phyloP scores from a whole-genome alignment of 2,113 vertebrate genomes.

The Macquaria ambigua region DNA sequence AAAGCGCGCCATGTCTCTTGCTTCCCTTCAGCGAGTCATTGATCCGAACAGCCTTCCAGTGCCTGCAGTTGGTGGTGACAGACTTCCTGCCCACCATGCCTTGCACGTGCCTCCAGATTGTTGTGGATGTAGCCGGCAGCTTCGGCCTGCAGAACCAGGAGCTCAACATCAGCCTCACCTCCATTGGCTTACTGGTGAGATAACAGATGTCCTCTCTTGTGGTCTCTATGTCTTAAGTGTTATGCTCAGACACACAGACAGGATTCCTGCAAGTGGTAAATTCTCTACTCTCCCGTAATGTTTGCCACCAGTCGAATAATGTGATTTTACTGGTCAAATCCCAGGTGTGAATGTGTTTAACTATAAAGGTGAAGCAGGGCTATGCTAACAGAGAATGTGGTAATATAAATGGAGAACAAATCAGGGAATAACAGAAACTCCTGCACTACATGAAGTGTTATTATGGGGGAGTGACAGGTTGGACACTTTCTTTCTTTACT shows the following conservation, averaged over 20 bases:
- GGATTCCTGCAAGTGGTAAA: background rate
- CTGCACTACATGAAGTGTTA: background rate
- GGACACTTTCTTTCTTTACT: background rate
- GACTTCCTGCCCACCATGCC: slow-evolving; percentile 99
- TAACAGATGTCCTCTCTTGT: background rate
- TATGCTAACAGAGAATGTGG: background rate
- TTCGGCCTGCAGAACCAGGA: slow-evolving; percentile 99
- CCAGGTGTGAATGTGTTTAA: background rate
- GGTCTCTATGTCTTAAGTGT: background rate
- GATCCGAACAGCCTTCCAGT: slow-evolving; percentile 99
- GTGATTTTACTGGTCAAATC: background rate
- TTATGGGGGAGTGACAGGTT: background rate
- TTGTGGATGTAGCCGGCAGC: slow-evolving; percentile 98
- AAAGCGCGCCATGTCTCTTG: background rate
- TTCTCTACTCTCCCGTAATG: background rate
- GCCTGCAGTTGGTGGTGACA: slow-evolving; percentile 99
- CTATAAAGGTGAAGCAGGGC: background rate
- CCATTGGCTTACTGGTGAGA: slow-evolving; percentile 96
- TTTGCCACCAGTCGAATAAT: background rate
- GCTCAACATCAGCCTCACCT: slow-evolving; percentile 98
- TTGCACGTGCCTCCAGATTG: slow-evolving; percentile 97
- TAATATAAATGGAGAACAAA: background rate
- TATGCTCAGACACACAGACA: background rate
- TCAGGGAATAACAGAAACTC: background rate
- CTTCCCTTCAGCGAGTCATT: slow-evolving; percentile 90